Conservation (phyloP, 2,888 invertebrate species). For the Thysanoteuthis rhombus region DNA sequence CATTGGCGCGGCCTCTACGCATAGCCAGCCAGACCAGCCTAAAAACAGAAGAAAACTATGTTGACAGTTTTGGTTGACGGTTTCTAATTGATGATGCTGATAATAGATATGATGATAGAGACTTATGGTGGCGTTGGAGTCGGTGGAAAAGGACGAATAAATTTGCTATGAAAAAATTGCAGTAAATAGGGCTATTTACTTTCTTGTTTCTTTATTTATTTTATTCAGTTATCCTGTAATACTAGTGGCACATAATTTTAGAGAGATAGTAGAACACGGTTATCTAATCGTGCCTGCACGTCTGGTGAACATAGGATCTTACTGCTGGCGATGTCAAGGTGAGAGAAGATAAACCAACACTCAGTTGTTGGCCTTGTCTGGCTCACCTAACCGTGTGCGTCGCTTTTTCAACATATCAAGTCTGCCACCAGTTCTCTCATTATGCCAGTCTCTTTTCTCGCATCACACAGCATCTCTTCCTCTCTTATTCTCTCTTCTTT, state of each 20-base stretch:
- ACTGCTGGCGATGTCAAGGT: slow-evolving; percentile 1
- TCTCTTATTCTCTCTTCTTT: no score
- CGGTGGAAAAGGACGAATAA: neutral
- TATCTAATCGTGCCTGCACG: slow-evolving; percentile 12
- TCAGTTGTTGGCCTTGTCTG: neutral
- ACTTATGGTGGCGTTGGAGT: neutral
- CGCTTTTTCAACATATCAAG: neutral
- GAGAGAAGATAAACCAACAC: neutral
- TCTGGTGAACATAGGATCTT: neutral
- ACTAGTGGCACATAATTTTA: slow-evolving; percentile 1
- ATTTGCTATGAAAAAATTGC: neutral
- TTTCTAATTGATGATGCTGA: neutral
- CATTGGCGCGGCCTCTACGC: no score
- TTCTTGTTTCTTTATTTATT: neutral
- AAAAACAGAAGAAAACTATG: no score
- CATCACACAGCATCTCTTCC: neutral
- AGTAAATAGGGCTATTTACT: neutral
- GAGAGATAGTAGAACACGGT: slow-evolving; percentile 12
- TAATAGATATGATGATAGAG: neutral
- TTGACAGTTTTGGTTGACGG: no score
- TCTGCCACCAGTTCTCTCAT: neutral
- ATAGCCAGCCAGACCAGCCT: no score
- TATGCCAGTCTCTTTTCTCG: neutral
- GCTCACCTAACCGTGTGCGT: neutral
- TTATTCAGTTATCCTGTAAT: neutral